Evolutionary conservation across 2,888 invertebrate species (phyloP).

Genomic region (Cosmopolites sordidus): DNA sequence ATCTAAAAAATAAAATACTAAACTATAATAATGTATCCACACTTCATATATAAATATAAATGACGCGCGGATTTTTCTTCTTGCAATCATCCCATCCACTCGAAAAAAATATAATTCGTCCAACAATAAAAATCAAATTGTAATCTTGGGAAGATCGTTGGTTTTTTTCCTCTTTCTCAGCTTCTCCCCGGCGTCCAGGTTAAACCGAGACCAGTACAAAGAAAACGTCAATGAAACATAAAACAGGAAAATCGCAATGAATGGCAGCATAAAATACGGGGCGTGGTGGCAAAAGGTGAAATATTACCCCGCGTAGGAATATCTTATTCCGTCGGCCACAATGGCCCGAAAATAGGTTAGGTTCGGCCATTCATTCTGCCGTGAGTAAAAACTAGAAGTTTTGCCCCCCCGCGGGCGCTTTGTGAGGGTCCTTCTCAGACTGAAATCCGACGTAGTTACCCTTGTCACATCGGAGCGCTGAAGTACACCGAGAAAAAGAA

Average conservation of each 20-base stretch:
- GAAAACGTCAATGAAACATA: slow-evolving; percentile 40
- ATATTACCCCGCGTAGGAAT: slow-evolving; percentile 48
- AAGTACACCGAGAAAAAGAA: too few relatives aligned
- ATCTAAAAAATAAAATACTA: too few relatives aligned
- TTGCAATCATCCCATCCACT: not conserved
- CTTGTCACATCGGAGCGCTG: not conserved
- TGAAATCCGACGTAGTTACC: not conserved
- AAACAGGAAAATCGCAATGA: slow-evolving; percentile 42
- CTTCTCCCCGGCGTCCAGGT: not conserved
- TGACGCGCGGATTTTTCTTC: too few relatives aligned
- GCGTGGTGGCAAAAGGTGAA: slow-evolving; percentile 45
- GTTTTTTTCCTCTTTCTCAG: not conserved
- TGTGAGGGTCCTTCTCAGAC: slow-evolving; percentile 31
- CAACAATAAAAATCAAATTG: slow-evolving; percentile 12
- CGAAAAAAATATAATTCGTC: slow-evolving; percentile 1
- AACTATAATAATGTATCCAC: too few relatives aligned
- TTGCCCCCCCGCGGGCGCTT: slow-evolving; percentile 44
- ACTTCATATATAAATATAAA: too few relatives aligned
- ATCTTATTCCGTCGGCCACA: slow-evolving; percentile 46
- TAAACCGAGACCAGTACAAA: slow-evolving; percentile 6
- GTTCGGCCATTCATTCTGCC: slow-evolving; percentile 45
- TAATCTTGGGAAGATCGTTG: slow-evolving; percentile 7
- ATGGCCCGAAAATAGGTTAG: slow-evolving; percentile 44
- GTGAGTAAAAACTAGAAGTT: slow-evolving; percentile 49
- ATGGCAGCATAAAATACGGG: slow-evolving; percentile 46